phyloP scores from a whole-genome alignment of 2,888 invertebrate species.

The Apotomis turbidana region DNA sequence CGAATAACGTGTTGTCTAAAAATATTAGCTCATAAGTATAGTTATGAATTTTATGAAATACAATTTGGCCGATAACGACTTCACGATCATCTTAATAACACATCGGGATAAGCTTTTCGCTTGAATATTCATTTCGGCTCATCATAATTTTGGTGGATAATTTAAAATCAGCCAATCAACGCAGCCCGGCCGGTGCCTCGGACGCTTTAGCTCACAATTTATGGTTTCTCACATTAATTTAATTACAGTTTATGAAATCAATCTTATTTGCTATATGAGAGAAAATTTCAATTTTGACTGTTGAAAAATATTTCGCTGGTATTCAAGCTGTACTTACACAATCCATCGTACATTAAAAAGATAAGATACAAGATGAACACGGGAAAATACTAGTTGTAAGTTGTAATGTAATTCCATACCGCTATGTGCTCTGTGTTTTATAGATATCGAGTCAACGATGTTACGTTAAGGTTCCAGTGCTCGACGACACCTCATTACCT shows the following conservation, averaged over 20 bases:
- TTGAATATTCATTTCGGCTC: constrained; percentile 82
- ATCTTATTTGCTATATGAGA: constrained; percentile 43
- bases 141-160: constrained; percentile 80
- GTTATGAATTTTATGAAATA: constrained; percentile 82
- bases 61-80: constrained; percentile 80
- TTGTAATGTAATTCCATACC: no score
- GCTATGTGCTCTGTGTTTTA: no score
- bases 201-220: constrained; percentile 61
- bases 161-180: constrained; percentile 78
- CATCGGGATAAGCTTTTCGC: constrained; percentile 76
- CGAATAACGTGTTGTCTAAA: constrained; percentile 78
- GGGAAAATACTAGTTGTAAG: no score
- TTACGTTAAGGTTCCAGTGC: no score
- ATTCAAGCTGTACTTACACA: not conserved
- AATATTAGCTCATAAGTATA: constrained; percentile 81
- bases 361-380: no score
- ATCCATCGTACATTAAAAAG: not conserved
- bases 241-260: constrained; percentile 51
- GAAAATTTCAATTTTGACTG: constrained; percentile 14
- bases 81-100: constrained; percentile 82
- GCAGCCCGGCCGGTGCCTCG: constrained; percentile 52
- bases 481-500: no score
- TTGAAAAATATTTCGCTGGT: constrained; percentile 7
- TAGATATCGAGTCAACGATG: no score
- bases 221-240: constrained; percentile 71